phyloP scores from a whole-genome alignment of 1,140 invertebrate species.

The Aphaenogaster floridana region DNA sequence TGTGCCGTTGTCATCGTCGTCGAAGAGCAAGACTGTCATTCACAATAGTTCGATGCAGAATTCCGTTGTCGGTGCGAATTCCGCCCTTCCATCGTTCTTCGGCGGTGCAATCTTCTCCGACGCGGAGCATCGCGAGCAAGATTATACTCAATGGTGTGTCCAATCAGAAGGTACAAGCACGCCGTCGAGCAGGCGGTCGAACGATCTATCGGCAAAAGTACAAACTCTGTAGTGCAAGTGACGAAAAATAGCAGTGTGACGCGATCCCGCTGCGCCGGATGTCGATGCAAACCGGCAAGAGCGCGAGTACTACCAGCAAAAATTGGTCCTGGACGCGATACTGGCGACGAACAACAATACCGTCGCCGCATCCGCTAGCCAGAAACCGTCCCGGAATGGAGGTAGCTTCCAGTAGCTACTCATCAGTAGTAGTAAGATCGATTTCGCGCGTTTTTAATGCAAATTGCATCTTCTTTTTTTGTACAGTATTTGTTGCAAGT shows the following conservation, averaged over 20 bases:
- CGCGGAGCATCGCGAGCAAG: constrained; percentile 70
- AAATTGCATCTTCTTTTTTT: constrained; percentile 77
- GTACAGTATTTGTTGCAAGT: constrained; percentile 84
- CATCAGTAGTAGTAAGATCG: constrained; percentile 36
- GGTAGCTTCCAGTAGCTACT: constrained; percentile 65
- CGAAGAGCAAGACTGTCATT: constrained; percentile 70
- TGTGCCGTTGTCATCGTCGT: constrained; percentile 55
- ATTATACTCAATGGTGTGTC: constrained; percentile 52
- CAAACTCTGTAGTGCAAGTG: constrained; percentile 76
- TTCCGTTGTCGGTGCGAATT: constrained; percentile 45
- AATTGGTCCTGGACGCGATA: constrained; percentile 80
- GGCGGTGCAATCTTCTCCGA: constrained; percentile 42
- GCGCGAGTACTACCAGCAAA: constrained; percentile 78
- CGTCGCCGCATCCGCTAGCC: constrained; percentile 69
- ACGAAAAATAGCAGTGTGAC: constrained; percentile 35
- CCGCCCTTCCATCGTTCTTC: not conserved
- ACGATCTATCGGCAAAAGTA: constrained; percentile 81
- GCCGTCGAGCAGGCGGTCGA: constrained; percentile 44
- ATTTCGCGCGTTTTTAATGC: constrained; percentile 63
- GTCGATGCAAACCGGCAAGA: constrained; percentile 76
- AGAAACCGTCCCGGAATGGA: constrained; percentile 63
- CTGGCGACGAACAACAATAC: constrained; percentile 68
- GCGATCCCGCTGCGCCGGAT: constrained; percentile 75
- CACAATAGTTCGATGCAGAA: constrained; percentile 69
- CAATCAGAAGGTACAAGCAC: constrained; percentile 66